Evolutionary conservation across 2,797 vertebrate species (phyloP).

Genomic region (Hypotaenidia okinawae): DNA sequence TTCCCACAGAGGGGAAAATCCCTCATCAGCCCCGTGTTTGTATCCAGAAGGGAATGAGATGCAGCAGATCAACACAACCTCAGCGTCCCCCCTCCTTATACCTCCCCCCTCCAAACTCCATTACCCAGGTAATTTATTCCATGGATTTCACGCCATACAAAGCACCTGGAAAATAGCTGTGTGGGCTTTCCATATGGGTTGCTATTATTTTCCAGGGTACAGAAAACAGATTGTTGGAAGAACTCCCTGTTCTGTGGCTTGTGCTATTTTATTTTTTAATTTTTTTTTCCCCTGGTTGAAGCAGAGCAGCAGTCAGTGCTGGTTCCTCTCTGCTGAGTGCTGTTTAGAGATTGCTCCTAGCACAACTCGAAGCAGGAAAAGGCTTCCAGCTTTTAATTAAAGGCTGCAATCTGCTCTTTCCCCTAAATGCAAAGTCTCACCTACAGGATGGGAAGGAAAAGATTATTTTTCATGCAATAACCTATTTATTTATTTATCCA

Average conservation of each 20-base stretch:
- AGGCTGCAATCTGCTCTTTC: neutral
- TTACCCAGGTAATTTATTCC: conserved; percentile 9
- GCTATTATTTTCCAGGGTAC: conserved; percentile 53
- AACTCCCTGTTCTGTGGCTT: conserved; percentile 54
- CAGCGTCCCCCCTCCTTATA: no score
- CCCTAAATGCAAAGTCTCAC: neutral
- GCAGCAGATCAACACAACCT: neutral
- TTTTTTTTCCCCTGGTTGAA: neutral
- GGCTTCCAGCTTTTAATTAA: conserved; percentile 21
- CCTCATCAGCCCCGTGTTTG: rapidly evolving
- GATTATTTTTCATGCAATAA: no score
- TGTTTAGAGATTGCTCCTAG: conserved; percentile 9
- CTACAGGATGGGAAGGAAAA: neutral
- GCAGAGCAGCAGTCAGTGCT: conserved; percentile 29
- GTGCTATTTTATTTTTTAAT: neutral
- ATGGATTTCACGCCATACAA: neutral
- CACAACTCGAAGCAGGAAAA: neutral
- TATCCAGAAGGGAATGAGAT: neutral
- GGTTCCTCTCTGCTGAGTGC: neutral
- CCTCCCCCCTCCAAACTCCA: neutral
- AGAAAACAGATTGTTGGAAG: conserved; percentile 66
- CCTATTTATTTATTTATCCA: no score
- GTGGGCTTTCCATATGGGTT: conserved; percentile 59
- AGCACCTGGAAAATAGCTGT: conserved; percentile 62
- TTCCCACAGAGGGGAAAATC: neutral